Conservation (phyloP, 1,140 invertebrate genomes). For the Vanessa tameamea region DNA sequence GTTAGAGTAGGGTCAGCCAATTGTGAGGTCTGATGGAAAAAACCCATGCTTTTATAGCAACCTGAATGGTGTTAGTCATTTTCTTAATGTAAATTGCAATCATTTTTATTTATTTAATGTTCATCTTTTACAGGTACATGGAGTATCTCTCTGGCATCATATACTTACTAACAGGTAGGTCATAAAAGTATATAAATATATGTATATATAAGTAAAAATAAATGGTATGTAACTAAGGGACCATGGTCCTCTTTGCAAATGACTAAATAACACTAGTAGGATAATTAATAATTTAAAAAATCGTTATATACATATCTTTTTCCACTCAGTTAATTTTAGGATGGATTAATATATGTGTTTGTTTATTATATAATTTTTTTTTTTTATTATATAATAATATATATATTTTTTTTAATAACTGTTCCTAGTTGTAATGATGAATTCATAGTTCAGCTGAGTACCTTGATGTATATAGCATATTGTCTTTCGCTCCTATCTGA, state of each 20-base stretch:
- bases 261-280: too few relatives aligned
- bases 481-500: slow-evolving; percentile 66
- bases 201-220: too few relatives aligned
- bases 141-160: not conserved
- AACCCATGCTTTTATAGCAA: slow-evolving; percentile 48
- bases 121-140: slow-evolving; percentile 32
- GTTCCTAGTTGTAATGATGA: slow-evolving; percentile 34
- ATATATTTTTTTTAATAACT: too few relatives aligned
- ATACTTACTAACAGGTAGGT: not conserved
- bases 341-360: too few relatives aligned
- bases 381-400: too few relatives aligned
- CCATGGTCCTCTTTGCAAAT: too few relatives aligned
- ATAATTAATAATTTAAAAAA: too few relatives aligned
- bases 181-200: not conserved
- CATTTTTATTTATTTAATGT: slow-evolving; percentile 16
- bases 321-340: too few relatives aligned
- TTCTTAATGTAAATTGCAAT: slow-evolving; percentile 14
- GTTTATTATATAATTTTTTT: too few relatives aligned
- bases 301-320: too few relatives aligned
- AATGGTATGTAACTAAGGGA: too few relatives aligned
- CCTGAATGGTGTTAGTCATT: slow-evolving; percentile 21
- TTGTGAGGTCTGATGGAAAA: slow-evolving; percentile 69
- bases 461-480: slow-evolving; percentile 47
- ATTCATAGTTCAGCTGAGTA: slow-evolving; percentile 58
- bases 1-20: slow-evolving; percentile 59